These are phyloP conservation scores for Smittia sp. DNA, from an alignment of 2,888 invertebrate genomes.

Conservation along the genomic window DNA sequence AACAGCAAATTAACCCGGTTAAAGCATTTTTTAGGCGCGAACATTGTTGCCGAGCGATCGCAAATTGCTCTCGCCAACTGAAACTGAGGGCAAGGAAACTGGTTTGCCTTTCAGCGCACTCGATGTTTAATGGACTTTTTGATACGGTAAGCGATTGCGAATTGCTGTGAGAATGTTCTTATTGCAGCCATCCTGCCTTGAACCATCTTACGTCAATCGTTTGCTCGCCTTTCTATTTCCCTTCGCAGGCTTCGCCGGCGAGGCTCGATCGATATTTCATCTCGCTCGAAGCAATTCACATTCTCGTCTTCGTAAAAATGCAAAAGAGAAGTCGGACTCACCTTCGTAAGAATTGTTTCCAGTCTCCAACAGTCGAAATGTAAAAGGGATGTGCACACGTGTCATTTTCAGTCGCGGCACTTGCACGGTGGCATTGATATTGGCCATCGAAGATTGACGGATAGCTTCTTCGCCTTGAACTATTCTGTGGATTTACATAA, in stretches of 20 bases:
- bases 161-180: background rate
- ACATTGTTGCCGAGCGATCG: too few relatives aligned
- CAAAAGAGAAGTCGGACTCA: constrained; percentile 51
- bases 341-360: constrained; percentile 69
- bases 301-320: background rate
- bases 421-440: constrained; percentile 42
- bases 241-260: background rate
- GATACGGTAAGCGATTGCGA: background rate
- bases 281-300: background rate
- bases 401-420: constrained; percentile 75
- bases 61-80: background rate
- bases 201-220: too few relatives aligned
- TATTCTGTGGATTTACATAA: constrained; percentile 5
- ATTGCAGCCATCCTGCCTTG: background rate
- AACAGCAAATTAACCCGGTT: too few relatives aligned
- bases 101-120: background rate
- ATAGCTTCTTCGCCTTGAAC: constrained; percentile 37
- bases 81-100: constrained; percentile 11
- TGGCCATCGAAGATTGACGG: constrained; percentile 29
- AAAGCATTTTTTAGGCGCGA: too few relatives aligned
- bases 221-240: background rate
- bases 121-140: constrained; percentile 5
- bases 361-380: constrained; percentile 71
- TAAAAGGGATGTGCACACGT: constrained; percentile 79
- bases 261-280: too few relatives aligned